Percentiles rank a stretch among this genome's conserved stretches.
These are phyloP conservation scores for Anguilla obscura DNA, from an alignment of 2,797 vertebrate genomes.

Conservation along the genomic window DNA sequence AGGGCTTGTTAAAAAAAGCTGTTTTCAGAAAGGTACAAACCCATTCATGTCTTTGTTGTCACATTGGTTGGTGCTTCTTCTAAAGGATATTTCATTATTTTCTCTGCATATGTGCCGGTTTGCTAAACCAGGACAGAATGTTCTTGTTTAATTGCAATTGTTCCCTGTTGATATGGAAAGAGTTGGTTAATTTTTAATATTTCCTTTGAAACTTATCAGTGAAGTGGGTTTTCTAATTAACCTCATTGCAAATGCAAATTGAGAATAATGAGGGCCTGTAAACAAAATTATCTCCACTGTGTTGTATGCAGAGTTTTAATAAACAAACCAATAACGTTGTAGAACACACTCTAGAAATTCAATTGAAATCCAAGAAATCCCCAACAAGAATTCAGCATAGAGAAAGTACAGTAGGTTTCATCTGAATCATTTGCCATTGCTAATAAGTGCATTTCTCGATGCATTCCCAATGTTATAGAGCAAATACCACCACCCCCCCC, in stretches of 20 bases:
- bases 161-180: constrained; percentile 59
- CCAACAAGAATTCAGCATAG: not conserved
- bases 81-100: constrained; percentile 19
- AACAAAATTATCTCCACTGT: constrained; percentile 56
- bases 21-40: constrained; percentile 18
- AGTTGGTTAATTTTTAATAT: constrained; percentile 69
- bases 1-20: not conserved
- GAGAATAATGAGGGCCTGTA: constrained; percentile 56
- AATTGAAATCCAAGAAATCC: not conserved
- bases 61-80: not conserved
- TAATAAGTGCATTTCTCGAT: not conserved
- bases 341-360: not conserved
- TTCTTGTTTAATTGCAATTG: constrained; percentile 61
- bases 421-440: not conserved
- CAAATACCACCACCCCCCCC: not conserved
- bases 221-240: constrained; percentile 72
- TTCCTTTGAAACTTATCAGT: constrained; percentile 70
- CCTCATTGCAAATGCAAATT: constrained; percentile 67
- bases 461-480: not conserved
- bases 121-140: constrained; percentile 55
- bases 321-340: constrained; percentile 19
- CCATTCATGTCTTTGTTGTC: constrained; percentile 6
- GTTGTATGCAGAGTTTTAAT: constrained; percentile 36
- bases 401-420: not conserved
- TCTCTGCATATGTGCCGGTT: constrained; percentile 4